These are phyloP conservation scores for Gryllus bimaculatus DNA, from an alignment of 1,140 invertebrate species.

Conservation along the genomic window DNA sequence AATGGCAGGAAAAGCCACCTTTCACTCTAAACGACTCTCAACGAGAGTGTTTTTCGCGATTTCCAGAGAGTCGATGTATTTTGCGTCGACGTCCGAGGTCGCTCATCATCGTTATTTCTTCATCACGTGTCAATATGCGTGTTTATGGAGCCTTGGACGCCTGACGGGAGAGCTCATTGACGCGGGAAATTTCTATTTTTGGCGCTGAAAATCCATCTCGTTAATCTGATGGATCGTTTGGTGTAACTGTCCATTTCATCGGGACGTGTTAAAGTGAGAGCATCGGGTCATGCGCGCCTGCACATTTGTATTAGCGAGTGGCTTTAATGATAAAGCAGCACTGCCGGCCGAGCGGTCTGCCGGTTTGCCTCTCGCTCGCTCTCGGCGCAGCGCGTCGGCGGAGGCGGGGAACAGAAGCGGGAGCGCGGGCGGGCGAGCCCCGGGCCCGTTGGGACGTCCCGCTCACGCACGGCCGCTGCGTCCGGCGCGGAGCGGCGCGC, in stretches of 20 bases:
- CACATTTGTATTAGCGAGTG: conserved; percentile 1
- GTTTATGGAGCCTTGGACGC: conserved; percentile 2
- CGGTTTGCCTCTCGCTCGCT: neutral
- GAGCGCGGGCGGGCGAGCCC: too few relatives aligned
- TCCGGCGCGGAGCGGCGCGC: too few relatives aligned
- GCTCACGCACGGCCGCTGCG: neutral
- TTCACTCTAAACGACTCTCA: neutral
- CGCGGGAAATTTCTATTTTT: conserved; percentile 4
- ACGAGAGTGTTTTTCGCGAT: neutral
- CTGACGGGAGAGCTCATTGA: neutral
- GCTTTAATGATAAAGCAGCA: conserved; percentile 4
- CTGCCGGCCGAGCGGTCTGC: neutral
- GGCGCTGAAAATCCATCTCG: neutral
- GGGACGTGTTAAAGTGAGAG: neutral
- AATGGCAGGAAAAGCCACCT: neutral
- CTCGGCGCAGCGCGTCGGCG: too few relatives aligned
- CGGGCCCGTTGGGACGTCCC: neutral
- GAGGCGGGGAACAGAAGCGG: neutral
- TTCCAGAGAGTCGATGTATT: neutral
- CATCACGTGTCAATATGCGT: conserved; percentile 3
- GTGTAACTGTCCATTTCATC: neutral
- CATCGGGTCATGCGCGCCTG: neutral
- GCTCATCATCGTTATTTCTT: conserved; percentile 2
- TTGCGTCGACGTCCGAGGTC: neutral
- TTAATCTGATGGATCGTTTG: conserved; percentile 1